These are phyloP conservation scores for Balaeniceps rex DNA, from an alignment of 2,113 vertebrate species.

Conservation along the genomic window DNA sequence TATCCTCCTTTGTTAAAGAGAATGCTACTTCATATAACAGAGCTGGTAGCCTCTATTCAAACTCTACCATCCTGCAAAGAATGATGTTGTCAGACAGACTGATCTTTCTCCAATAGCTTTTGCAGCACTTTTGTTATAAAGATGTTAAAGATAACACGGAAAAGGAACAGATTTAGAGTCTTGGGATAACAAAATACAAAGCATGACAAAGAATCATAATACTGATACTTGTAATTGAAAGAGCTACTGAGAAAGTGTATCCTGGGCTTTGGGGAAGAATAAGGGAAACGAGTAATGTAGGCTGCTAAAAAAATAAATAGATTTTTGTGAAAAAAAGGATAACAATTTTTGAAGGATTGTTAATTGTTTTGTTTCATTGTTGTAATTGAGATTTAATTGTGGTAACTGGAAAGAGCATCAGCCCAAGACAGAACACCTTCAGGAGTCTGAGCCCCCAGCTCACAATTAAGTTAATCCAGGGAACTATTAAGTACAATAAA, in stretches of 20 bases:
- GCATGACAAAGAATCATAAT: neutral
- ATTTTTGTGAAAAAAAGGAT: neutral
- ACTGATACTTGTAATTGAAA: neutral
- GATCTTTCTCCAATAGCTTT: slow-evolving; percentile 44
- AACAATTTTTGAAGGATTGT: neutral
- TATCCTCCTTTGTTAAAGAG: slow-evolving; percentile 45
- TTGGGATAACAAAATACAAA: slow-evolving; percentile 8
- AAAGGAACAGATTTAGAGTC: slow-evolving; percentile 32
- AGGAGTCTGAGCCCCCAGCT: neutral
- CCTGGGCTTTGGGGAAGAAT: neutral
- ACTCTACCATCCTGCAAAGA: neutral
- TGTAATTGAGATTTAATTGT: neutral
- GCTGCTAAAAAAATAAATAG: neutral
- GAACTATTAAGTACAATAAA: neutral
- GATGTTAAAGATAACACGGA: slow-evolving; percentile 49
- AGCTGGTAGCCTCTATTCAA: slow-evolving; percentile 24
- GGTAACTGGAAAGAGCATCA: neutral
- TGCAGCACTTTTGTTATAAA: slow-evolving; percentile 41
- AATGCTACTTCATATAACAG: neutral
- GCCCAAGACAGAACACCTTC: neutral
- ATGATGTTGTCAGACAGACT: slow-evolving; percentile 39
- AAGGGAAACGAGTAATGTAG: neutral
- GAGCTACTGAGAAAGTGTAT: neutral
- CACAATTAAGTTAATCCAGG: neutral
- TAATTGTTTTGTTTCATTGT: neutral